A percentile compares a stretch with the other conserved stretches of the same genome.
These are phyloP conservation scores for Poecilus cupreus DNA, from an alignment of 2,888 invertebrate species.

Conservation along the genomic window DNA sequence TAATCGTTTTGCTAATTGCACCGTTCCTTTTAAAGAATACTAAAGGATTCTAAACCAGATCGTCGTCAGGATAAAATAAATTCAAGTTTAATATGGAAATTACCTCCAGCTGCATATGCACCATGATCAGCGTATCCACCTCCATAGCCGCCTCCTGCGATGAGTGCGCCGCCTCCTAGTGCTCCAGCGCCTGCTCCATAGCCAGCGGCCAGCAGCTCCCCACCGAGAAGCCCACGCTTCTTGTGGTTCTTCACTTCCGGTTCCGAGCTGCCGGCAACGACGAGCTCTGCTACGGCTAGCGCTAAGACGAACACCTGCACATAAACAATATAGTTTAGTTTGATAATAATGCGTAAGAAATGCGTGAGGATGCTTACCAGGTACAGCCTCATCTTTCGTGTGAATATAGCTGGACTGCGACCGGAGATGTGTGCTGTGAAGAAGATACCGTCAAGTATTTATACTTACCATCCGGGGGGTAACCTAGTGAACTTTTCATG, in stretches of 20 bases:
- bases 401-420: neutral
- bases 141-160: conserved; percentile 1
- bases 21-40: neutral
- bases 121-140: neutral
- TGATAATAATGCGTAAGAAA: neutral
- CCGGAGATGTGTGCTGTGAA: conserved; percentile 11
- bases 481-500: conserved; percentile 42
- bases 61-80: no score
- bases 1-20: neutral
- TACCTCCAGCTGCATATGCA: neutral
- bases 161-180: conserved; percentile 1
- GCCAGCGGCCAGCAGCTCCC: neutral
- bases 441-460: neutral
- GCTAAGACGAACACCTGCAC: conserved; percentile 5
- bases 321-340: neutral
- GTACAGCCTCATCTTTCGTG: conserved; percentile 12
- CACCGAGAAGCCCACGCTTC: conserved; percentile 18
- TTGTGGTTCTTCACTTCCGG: conserved; percentile 21
- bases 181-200: conserved; percentile 2
- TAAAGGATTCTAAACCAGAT: no score
- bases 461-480: neutral
- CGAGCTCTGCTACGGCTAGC: conserved; percentile 37
- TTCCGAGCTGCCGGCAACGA: neutral
- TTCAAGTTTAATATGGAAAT: no score
- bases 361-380: neutral